phyloP scores from a whole-genome alignment of 2,888 invertebrate species.

The Portevinia maculata region DNA sequence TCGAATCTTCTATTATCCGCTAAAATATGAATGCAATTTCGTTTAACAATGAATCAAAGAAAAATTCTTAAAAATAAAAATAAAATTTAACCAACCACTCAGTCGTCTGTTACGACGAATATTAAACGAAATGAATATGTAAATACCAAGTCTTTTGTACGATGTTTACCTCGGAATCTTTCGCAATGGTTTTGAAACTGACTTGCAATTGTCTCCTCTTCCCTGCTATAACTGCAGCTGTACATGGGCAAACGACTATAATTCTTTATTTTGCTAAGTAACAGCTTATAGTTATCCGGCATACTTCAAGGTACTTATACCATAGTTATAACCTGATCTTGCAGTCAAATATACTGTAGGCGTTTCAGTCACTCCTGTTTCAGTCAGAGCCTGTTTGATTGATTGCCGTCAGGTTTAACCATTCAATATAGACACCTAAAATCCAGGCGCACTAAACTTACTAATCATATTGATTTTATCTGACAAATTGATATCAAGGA shows the following conservation, averaged over 20 bases:
- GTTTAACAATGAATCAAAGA: not conserved
- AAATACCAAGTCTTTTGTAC: constrained; percentile 1
- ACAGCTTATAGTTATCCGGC: constrained; percentile 11
- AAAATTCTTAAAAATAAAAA: not conserved
- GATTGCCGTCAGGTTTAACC: constrained; percentile 28
- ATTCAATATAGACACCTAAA: constrained; percentile 3
- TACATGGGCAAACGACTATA: constrained; percentile 9
- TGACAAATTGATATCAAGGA: constrained; percentile 38
- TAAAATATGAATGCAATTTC: not conserved
- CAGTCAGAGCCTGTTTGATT: constrained; percentile 36
- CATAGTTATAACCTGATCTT: constrained; percentile 1
- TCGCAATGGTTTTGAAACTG: not conserved
- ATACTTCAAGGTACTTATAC: constrained; percentile 19
- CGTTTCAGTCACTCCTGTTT: constrained; percentile 30
- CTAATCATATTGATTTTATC: constrained; percentile 20
- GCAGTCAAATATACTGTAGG: constrained; percentile 9
- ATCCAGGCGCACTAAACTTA: not conserved
- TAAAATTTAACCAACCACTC: not conserved
- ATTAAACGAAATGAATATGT: not conserved
- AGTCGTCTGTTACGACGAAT: not conserved
- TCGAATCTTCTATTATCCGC: not conserved
- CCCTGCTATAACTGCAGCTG: not conserved
- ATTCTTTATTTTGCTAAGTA: constrained; percentile 7
- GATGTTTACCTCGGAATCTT: constrained; percentile 1
- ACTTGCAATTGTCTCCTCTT: constrained; percentile 10